Evolutionary conservation across 1,140 invertebrate species (phyloP).

Genomic region (Frieseomelitta varia): DNA sequence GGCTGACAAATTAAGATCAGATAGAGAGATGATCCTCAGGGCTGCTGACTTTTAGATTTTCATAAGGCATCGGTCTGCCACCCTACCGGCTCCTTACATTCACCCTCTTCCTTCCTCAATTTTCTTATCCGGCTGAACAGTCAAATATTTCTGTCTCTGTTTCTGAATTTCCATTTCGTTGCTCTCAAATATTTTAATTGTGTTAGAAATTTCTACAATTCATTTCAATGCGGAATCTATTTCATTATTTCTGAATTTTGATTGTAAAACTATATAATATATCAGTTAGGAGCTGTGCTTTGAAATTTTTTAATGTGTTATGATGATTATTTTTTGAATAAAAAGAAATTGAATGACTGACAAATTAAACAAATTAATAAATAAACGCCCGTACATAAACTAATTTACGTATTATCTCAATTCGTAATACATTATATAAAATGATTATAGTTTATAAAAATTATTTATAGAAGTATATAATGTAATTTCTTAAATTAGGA

Average conservation of each 20-base stretch:
- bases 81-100: constrained; percentile 38
- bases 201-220: background rate
- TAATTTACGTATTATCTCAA: background rate
- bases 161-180: background rate
- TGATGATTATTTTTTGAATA: background rate
- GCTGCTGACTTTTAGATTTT: constrained; percentile 79
- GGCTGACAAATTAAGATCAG: constrained; percentile 78
- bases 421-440: background rate
- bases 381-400: background rate
- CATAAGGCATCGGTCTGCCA: constrained; percentile 62
- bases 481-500: background rate
- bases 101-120: constrained; percentile 58
- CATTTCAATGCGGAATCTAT: background rate
- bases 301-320: background rate
- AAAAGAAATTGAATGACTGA: background rate
- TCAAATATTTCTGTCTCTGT: background rate
- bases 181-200: background rate
- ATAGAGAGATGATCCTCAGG: constrained; percentile 76
- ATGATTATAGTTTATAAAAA: background rate
- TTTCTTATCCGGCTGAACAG: constrained; percentile 68
- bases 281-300: background rate
- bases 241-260: background rate
- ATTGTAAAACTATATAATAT: background rate
- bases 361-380: background rate
- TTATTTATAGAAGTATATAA: background rate